Conservation (phyloP, 2,888 invertebrate genomes). For the Ashinkailepas kermadecensis region DNA sequence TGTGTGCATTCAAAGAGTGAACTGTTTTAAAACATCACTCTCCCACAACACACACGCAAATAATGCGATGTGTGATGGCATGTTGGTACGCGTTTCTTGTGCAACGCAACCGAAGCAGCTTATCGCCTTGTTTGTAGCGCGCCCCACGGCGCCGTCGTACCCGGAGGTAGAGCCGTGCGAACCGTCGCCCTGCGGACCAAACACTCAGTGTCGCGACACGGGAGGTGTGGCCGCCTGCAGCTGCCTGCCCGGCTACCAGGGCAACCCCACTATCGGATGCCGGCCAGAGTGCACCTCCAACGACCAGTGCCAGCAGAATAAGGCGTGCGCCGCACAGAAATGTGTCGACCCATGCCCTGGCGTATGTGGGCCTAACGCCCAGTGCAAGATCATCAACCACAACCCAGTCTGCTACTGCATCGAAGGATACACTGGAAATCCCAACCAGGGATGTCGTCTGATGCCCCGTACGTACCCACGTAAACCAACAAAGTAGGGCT, state of each 20-base stretch:
- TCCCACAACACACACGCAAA: no score
- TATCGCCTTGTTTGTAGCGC: no score
- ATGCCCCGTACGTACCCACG: constrained; percentile 24
- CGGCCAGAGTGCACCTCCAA: constrained; percentile 75
- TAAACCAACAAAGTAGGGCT: not conserved
- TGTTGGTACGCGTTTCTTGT: no score
- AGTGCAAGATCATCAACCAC: constrained; percentile 35
- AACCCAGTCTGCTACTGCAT: constrained; percentile 73
- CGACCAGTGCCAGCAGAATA: constrained; percentile 65
- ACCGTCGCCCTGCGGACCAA: constrained; percentile 50
- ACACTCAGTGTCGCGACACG: constrained; percentile 47
- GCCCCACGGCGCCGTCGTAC: no score
- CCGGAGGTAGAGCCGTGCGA: constrained; percentile 30
- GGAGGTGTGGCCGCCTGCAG: constrained; percentile 54
- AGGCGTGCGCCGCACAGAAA: constrained; percentile 63
- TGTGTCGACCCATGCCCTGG: constrained; percentile 57
- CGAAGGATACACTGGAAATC: constrained; percentile 66
- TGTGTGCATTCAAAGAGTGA: no score
- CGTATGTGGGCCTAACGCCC: constrained; percentile 47
- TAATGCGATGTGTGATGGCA: no score
- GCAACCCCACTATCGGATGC: constrained; percentile 49
- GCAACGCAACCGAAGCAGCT: no score
- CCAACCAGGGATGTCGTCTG: constrained; percentile 60
- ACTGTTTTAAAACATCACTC: no score
- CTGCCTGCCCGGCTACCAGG: constrained; percentile 56